Base-by-base conservation (phyloP, 2,888 invertebrate species). In the Odontocerum albicorne region DNA sequence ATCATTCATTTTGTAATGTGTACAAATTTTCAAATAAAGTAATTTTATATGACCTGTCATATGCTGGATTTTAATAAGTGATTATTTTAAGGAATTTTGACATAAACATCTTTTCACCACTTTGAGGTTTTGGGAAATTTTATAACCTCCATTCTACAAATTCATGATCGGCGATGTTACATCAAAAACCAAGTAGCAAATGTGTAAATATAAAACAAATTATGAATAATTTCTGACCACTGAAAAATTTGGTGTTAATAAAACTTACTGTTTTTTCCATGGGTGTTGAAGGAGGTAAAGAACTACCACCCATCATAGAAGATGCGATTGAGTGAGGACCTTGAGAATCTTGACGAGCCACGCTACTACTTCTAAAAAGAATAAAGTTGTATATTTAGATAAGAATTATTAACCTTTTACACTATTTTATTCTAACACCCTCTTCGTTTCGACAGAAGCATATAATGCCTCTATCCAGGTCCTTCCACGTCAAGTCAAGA, bases 221-320 rank as follows among this genome's bases (percentile, higher is more conserved):
- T 7, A 27, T 27, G 27, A 27, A 6, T 27, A 27, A 6, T 43
- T 8, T 43, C 20, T n/a, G n/a, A 35, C 35, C 6, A n/a, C 35
- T 10, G 12, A 12, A 35, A 35, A 35, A n/a, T 12, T 10, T 10
- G 12, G n/a, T n/a, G n/a, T n/a, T n/a, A n/a, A 35, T 12, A 35
- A 35, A 7, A 10, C 8, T n/a, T 52, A 60, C 60, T 10, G 40
- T 49, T 40, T 35, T 49, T 17, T 57, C 60, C 36, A 32, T 36
- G 3, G 60, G 60, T n/a, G 60, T 60, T 1, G 57, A 50, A n/a
- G 60, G 60, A 7, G 60, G 60, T 31, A 60, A 44, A 15, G 60
- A 55, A 19, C 60, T 60, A 27, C 60, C 60, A n/a, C 60, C 60
- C 47, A 60, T 60, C 60, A 60, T 60, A 7, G 60, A 60, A 8